A percentile compares a stretch with the other conserved stretches of the same genome.
These are phyloP conservation scores for Cryptophagus acutangulus DNA, from an alignment of 2,888 invertebrate genomes.

Conservation along the genomic window DNA sequence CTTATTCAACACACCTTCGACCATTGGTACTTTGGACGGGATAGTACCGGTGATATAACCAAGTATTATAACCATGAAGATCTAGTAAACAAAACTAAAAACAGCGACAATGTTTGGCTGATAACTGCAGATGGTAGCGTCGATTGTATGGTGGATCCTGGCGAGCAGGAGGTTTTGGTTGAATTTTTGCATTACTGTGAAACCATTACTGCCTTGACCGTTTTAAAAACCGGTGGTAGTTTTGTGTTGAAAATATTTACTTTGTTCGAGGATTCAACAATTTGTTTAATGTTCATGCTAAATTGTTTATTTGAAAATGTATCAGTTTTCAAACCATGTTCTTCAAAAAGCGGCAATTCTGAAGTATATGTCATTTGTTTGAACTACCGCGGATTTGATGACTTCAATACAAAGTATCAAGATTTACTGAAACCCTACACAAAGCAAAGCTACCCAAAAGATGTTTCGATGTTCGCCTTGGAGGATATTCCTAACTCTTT, in stretches of 20 bases:
- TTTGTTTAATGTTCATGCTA: slow-evolving; percentile 74
- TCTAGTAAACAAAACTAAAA: slow-evolving; percentile 48
- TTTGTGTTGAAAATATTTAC: slow-evolving; percentile 89
- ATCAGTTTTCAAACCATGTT: slow-evolving; percentile 78
- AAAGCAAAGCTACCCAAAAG: slow-evolving; percentile 42
- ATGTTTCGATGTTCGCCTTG: slow-evolving; percentile 56
- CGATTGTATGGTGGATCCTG: slow-evolving; percentile 79
- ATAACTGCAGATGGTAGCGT: slow-evolving; percentile 94
- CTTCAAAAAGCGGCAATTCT: slow-evolving; percentile 93
- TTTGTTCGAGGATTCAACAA: slow-evolving; percentile 75
- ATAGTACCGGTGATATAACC: slow-evolving; percentile 82
- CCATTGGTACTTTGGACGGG: slow-evolving; percentile 83
- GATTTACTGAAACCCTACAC: slow-evolving; percentile 50
- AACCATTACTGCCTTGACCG: slow-evolving; percentile 66
- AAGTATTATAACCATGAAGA: slow-evolving; percentile 61
- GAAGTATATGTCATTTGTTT: slow-evolving; percentile 83
- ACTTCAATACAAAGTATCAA: slow-evolving; percentile 30
- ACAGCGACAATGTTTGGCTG: slow-evolving; percentile 53
- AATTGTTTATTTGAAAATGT: slow-evolving; percentile 70
- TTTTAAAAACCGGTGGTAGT: slow-evolving; percentile 67
- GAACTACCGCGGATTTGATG: slow-evolving; percentile 52
- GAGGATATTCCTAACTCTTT: slow-evolving; percentile 59
- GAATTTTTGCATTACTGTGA: slow-evolving; percentile 80
- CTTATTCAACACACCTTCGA: slow-evolving; percentile 71
- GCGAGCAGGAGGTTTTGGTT: slow-evolving; percentile 79